Base-by-base conservation (phyloP, 2,888 invertebrate genomes). In the Sturmia bella region DNA sequence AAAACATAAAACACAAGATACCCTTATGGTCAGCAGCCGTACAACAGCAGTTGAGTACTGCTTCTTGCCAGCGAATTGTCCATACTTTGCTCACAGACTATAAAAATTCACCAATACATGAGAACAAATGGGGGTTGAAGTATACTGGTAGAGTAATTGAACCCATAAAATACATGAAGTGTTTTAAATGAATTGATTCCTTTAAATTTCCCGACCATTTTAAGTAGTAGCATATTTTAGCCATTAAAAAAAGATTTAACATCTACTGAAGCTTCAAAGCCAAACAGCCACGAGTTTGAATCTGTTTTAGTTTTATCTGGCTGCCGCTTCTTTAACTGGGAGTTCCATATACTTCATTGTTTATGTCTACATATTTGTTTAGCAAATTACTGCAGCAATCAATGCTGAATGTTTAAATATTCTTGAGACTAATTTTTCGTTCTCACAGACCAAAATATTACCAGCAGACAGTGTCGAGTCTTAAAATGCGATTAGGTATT, bases 291-390 rank as follows among this genome's bases (percentile, higher is more conserved):
- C 68, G 59, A 61, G 69, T 15, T 37, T 21, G 24, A 64, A 27
- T 19, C 11, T 54, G 17, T 39, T 64, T 64, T 13, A 32, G 5
- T 32, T 15, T 15, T 45, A 37, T 64, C 63, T 56, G 17, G 37
- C 63, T 56, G 17, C 45, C 74, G 39, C 15, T 37, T 24, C 45
- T n/a, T 32, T 48, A 75, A 17, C 12, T 75, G 66, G 50, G 52
- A 41, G 57, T 66, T 59, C 64, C 19, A 37, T 45, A 50, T 32
- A 27, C 45, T 50, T 69, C 13, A 43, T 48, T 21, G n/a, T 56
- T 54, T 50, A 50, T 32, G 41, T 66, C 75, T 59, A 11, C 57
- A 57, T 75, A 66, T 75, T 75, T 59, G 66, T 57, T 66, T 41
- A 57, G 56, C 24, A 75, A 68, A 75, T 68, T 43, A 75, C 15